phyloP scores from a whole-genome alignment of 1,140 invertebrate genomes.

The Triops cancriformis region DNA sequence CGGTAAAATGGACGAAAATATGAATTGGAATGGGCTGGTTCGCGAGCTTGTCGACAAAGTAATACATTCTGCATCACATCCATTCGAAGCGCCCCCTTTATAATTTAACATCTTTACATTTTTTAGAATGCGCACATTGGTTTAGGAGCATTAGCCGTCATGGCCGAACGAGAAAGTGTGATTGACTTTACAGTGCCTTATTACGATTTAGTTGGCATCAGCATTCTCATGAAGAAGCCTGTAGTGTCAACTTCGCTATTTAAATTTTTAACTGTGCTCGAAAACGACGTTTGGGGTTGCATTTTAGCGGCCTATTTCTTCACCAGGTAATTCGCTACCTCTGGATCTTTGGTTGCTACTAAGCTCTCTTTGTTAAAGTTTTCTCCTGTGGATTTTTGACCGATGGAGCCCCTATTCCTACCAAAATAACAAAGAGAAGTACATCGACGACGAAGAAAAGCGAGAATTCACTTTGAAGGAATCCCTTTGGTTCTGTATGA shows the following conservation, averaged over 20 bases:
- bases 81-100: too few relatives aligned
- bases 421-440: slow-evolving; percentile 88
- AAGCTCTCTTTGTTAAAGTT: slow-evolving; percentile 49
- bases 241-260: slow-evolving; percentile 77
- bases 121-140: slow-evolving; percentile 73
- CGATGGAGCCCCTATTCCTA: slow-evolving; percentile 93
- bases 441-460: slow-evolving; percentile 88
- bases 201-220: slow-evolving; percentile 89
- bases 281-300: slow-evolving; percentile 91
- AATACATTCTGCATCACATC: too few relatives aligned
- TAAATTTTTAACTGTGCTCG: slow-evolving; percentile 92
- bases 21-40: slow-evolving; percentile 80
- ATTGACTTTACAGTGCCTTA: slow-evolving; percentile 93
- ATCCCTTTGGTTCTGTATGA: slow-evolving; percentile 98
- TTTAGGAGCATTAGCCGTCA: slow-evolving; percentile 75
- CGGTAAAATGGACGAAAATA: slow-evolving; percentile 73
- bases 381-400: slow-evolving; percentile 92
- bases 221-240: slow-evolving; percentile 78
- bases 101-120: neutral
- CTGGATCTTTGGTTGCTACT: neutral
- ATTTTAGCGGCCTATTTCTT: slow-evolving; percentile 92
- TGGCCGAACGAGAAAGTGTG: slow-evolving; percentile 88
- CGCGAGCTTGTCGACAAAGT: slow-evolving; percentile 80
- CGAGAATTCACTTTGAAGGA: slow-evolving; percentile 91
- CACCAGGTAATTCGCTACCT: slow-evolving; percentile 53